These are phyloP conservation scores for Bombus waltoni DNA, from an alignment of 1,140 invertebrate genomes.

Conservation along the genomic window DNA sequence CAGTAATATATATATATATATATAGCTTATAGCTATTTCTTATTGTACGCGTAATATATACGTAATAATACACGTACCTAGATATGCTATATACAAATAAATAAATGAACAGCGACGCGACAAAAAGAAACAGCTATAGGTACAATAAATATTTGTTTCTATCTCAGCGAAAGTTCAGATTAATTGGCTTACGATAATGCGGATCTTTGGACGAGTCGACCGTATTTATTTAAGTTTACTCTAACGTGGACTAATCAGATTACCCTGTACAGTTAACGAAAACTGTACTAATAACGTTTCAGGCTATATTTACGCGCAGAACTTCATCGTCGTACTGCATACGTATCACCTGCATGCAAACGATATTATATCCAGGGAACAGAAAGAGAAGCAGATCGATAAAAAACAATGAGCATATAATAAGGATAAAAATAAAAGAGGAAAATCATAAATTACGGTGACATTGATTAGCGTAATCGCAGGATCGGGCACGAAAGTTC, in stretches of 20 bases:
- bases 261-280: background rate
- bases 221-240: background rate
- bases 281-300: background rate
- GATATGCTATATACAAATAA: too few species aligned
- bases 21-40: too few species aligned
- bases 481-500: conserved; percentile 3
- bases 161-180: too few species aligned
- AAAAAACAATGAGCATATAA: background rate
- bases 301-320: background rate
- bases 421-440: background rate
- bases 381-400: background rate
- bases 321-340: background rate
- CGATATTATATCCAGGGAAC: background rate
- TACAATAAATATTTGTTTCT: too few species aligned
- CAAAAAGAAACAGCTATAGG: too few species aligned
- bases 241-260: background rate
- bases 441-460: background rate
- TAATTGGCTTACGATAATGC: too few species aligned
- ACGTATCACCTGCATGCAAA: background rate
- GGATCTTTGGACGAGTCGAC: too few species aligned
- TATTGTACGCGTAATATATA: too few species aligned
- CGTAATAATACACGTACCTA: too few species aligned
- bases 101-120: too few species aligned
- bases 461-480: background rate
- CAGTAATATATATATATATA: too few species aligned